Base-by-base conservation (phyloP, 2,797 vertebrate species). In the Orientallactaga sibirica region DNA sequence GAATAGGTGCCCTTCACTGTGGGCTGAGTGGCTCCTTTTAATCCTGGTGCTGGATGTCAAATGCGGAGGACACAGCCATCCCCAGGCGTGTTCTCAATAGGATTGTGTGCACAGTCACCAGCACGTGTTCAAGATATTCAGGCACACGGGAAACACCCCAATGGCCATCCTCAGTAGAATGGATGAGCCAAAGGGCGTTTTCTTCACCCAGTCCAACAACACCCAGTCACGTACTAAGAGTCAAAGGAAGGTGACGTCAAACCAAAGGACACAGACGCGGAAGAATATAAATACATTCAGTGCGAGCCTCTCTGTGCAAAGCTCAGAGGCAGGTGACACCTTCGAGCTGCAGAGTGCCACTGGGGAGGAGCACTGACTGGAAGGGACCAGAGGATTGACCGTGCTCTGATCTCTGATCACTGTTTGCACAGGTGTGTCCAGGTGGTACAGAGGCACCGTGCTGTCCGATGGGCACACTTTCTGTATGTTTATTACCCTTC, bases 91-190 rank as follows among this genome's bases (percentile, higher is more conserved):
- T 0, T 33, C 15, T 62, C 61, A 67, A 24, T 25, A 82, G 80
- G 79, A 64, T 37, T 5, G 24, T 43, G 7, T 41, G 43, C 58
- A 0, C 58, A 0, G 0, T 33, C 64, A 24, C n/a, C 20, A 75
- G 64, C 25, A 24, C 25, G 12, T 6, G 19, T 71, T 90, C 89
- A 90, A 77, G 73, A 84, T 24, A 29, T 33, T 67, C 71, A 25
- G 75, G 27, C 87, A 86, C 8, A 37, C 11, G 11, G 0, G 73
- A 88, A 79, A 85, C 25, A 61, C 27, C 14, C 4, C 22, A 20
- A 52, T n/a, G 61, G 15, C 48, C 52, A 0, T 10, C n/a, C 70
- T 11, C 9, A 29, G 15, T 1, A 29, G 52, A 87, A 84, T 29
- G 52, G 20, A 62, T 16, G 55, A 66, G 67, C 43, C 33, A 41